These are phyloP conservation scores for Conops quadrifasciatus DNA, from an alignment of 2,888 invertebrate species.

Conservation along the genomic window DNA sequence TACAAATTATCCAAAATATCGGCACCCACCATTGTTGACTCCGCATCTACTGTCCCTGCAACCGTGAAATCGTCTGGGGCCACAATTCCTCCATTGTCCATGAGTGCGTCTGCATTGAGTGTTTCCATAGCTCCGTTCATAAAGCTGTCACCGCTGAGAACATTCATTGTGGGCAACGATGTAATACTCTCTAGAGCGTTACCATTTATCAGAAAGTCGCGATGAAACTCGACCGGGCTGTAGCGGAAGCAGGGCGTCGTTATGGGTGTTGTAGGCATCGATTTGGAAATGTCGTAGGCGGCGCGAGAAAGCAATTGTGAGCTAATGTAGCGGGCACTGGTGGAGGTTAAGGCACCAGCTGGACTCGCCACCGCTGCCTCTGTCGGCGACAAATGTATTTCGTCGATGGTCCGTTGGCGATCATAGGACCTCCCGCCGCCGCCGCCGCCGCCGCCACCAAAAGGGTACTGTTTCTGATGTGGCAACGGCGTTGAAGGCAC, in stretches of 20 bases:
- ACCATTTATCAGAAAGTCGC: slow-evolving; percentile 72
- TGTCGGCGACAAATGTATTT: slow-evolving; percentile 43
- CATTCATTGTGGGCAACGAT: slow-evolving; percentile 46
- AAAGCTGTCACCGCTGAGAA: slow-evolving; percentile 18
- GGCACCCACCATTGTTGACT: slow-evolving; percentile 61
- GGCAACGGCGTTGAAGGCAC: slow-evolving; percentile 76
- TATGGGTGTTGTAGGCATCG: slow-evolving; percentile 81
- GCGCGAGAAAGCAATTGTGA: slow-evolving; percentile 29
- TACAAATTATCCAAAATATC: slow-evolving; percentile 62
- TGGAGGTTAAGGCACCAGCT: slow-evolving; percentile 21
- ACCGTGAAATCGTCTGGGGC: slow-evolving; percentile 39
- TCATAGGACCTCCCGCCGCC: slow-evolving; percentile 36
- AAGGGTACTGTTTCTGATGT: slow-evolving; percentile 53
- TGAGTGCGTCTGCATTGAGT: slow-evolving; percentile 46
- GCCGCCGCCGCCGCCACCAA: slow-evolving; percentile 38
- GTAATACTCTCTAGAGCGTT: slow-evolving; percentile 66
- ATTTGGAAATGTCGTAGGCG: slow-evolving; percentile 73
- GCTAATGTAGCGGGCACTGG: slow-evolving; percentile 35
- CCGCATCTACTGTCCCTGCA: slow-evolving; percentile 49
- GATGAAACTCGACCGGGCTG: slow-evolving; percentile 64
- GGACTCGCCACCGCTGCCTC: slow-evolving; percentile 44
- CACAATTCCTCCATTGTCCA: slow-evolving; percentile 50
- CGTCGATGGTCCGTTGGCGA: slow-evolving; percentile 35
- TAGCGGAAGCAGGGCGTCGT: slow-evolving; percentile 69
- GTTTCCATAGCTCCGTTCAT: slow-evolving; percentile 35